Evolutionary conservation across 2,113 vertebrate species (phyloP).

Genomic region (Perca fluviatilis): DNA sequence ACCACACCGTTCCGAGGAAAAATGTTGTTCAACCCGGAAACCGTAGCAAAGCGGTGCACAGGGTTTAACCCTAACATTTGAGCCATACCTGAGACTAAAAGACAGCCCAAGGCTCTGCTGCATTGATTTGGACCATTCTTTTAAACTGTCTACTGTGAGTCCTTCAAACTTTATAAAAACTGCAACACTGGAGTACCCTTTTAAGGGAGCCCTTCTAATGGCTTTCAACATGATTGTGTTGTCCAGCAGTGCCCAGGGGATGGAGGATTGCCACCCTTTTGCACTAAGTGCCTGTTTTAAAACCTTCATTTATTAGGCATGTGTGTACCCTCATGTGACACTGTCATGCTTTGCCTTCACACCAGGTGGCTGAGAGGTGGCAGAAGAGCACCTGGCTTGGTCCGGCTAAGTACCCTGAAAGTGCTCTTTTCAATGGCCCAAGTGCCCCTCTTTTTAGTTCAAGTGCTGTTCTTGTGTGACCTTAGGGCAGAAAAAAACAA

Average conservation of each 20-base stretch:
- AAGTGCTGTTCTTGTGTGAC: slow-evolving; percentile 13
- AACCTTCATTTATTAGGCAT: slow-evolving; percentile 5
- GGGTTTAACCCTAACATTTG: background rate
- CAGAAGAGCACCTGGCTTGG: background rate
- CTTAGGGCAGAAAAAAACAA: background rate
- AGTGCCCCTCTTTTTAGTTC: background rate
- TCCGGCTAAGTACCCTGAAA: slow-evolving; percentile 22
- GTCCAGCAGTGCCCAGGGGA: background rate
- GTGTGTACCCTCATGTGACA: background rate
- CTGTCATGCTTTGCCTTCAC: background rate
- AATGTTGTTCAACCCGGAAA: too few species aligned
- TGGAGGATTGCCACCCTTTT: background rate
- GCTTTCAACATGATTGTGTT: slow-evolving; percentile 2
- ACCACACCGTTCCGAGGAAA: too few species aligned
- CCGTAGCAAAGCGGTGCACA: too few species aligned
- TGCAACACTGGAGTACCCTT: background rate
- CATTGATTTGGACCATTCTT: background rate
- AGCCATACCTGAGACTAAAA: background rate
- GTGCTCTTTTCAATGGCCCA: slow-evolving; percentile 7
- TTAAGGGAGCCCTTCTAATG: background rate
- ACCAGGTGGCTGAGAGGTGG: slow-evolving; percentile 19
- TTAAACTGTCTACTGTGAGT: too few species aligned
- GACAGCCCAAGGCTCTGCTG: background rate
- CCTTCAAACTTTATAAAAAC: background rate
- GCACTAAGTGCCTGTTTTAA: slow-evolving; percentile 2